phyloP scores from a whole-genome alignment of 2,797 vertebrate species.

The Phoxinus dragarum region DNA sequence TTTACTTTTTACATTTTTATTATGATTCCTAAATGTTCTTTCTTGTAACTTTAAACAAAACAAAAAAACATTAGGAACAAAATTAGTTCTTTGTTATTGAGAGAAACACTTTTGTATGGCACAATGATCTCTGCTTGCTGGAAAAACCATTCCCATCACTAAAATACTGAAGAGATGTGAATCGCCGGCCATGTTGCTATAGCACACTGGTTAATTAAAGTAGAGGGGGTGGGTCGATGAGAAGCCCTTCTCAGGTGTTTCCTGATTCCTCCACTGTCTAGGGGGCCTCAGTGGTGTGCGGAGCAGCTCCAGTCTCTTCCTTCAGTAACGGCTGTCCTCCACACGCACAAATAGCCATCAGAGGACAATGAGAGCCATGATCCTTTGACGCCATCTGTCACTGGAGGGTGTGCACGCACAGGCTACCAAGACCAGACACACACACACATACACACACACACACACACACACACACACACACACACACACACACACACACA shows the following conservation, averaged over 20 bases:
- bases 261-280: constrained; percentile 41
- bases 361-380: constrained; percentile 61
- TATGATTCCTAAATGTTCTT: not conserved
- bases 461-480: constrained; percentile 8
- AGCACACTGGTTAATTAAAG: constrained; percentile 11
- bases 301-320: constrained; percentile 27
- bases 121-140: constrained; percentile 2
- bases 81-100: not conserved
- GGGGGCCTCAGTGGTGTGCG: constrained; percentile 45
- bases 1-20: not conserved
- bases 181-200: not conserved
- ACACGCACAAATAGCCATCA: constrained; percentile 50
- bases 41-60: not conserved
- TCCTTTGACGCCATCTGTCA: constrained; percentile 63
- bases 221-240: constrained; percentile 6
- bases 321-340: constrained; percentile 34
- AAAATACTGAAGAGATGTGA: constrained; percentile 11
- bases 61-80: not conserved
- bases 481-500: constrained; percentile 12
- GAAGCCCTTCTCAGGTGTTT: constrained; percentile 30
- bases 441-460: constrained; percentile 12
- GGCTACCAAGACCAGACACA: constrained; percentile 43
- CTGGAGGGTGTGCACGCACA: constrained; percentile 51
- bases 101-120: not conserved
- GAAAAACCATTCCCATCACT: not conserved